These are phyloP conservation scores for Clarias macrocephalus DNA, from an alignment of 2,113 vertebrate genomes.

Conservation along the genomic window DNA sequence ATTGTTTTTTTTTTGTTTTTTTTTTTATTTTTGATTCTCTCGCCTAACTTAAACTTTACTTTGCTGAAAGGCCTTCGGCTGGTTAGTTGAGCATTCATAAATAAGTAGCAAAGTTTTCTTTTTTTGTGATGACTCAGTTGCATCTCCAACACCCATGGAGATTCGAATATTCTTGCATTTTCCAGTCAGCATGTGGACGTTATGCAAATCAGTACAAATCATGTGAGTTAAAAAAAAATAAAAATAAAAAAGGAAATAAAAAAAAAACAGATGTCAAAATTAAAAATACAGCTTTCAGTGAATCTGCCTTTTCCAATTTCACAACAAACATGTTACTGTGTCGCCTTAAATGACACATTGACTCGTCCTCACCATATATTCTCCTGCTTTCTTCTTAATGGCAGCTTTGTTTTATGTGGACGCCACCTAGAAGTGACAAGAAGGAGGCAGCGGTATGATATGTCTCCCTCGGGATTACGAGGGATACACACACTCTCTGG, in stretches of 20 bases:
- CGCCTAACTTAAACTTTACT: slow-evolving; percentile 10
- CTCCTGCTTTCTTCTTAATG: background rate
- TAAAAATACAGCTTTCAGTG: background rate
- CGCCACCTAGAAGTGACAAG: slow-evolving; percentile 6
- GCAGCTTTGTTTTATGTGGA: background rate
- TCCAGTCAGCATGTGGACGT: background rate
- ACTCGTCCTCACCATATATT: background rate
- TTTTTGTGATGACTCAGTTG: slow-evolving; percentile 10
- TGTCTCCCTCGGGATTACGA: slow-evolving; percentile 7
- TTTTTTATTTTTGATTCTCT: background rate
- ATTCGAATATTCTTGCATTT: background rate
- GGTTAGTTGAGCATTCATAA: background rate
- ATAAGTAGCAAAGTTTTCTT: slow-evolving; percentile 23
- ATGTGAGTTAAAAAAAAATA: background rate
- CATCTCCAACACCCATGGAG: slow-evolving; percentile 3
- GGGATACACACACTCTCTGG: slow-evolving; percentile 25
- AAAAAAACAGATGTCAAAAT: background rate
- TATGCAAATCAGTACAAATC: background rate
- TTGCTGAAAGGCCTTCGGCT: slow-evolving; percentile 3
- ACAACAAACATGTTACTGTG: background rate
- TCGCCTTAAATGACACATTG: background rate
- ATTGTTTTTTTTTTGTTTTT: background rate
- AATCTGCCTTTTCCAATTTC: background rate
- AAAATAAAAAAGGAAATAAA: background rate
- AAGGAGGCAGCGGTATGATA: background rate